phyloP scores from a whole-genome alignment of 2,113 vertebrate genomes.

The Emydocephalus ijimae region DNA sequence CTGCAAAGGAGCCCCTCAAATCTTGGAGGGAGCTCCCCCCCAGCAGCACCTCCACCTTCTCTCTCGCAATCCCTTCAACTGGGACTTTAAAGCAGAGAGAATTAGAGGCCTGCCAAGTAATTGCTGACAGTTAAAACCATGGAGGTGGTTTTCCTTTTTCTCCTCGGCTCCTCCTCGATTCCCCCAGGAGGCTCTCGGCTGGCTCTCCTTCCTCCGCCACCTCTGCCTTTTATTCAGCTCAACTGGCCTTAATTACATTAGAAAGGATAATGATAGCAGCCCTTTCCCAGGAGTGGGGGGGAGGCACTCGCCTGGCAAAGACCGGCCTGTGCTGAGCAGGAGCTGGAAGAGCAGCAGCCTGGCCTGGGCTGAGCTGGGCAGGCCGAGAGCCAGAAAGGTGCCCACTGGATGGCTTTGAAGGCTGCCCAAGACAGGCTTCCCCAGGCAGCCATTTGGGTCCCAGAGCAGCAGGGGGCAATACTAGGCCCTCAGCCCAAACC shows the following conservation, averaged over 20 bases:
- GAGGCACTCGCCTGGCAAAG: neutral
- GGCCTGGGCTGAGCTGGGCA: too few species aligned
- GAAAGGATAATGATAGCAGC: constrained; percentile 42
- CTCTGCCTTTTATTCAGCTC: constrained; percentile 44
- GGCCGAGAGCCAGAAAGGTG: neutral
- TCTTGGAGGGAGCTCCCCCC: fast-evolving
- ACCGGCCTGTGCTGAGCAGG: neutral
- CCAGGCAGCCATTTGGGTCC: neutral
- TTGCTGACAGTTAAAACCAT: constrained; percentile 42
- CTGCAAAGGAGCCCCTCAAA: too few species aligned
- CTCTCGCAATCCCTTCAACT: constrained; percentile 1
- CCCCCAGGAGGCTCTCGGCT: neutral
- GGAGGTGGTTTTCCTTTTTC: constrained; percentile 21
- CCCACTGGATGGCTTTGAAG: neutral
- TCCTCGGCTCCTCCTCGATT: constrained; percentile 28
- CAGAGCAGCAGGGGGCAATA: neutral
- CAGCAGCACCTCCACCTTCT: fast-evolving
- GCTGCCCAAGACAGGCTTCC: neutral
- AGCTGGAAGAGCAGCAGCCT: fast-evolving
- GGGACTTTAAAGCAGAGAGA: neutral
- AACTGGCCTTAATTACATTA: constrained; percentile 52
- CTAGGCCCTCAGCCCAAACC: neutral
- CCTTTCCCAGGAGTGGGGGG: neutral
- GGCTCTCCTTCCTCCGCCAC: constrained; percentile 27
- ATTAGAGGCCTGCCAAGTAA: neutral